These are phyloP conservation scores for Calameuta idolon DNA, from an alignment of 2,888 invertebrate species.

Conservation along the genomic window DNA sequence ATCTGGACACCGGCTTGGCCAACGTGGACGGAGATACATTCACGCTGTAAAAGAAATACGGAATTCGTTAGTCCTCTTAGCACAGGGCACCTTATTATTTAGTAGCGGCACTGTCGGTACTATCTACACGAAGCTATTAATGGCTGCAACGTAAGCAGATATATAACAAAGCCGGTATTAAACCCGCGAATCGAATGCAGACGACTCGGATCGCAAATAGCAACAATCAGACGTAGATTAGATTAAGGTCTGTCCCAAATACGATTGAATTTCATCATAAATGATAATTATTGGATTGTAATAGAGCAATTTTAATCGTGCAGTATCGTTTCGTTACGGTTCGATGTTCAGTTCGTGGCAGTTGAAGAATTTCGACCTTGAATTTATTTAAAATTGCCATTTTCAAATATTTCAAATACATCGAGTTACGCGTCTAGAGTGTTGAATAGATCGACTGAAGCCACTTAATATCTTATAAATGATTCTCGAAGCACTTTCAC, in stretches of 20 bases:
- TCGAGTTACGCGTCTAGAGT: not conserved
- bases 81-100: not conserved
- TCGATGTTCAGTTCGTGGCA: not conserved
- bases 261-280: not conserved
- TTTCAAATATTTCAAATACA: not conserved
- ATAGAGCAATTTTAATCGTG: not conserved
- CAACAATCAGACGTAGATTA: not conserved
- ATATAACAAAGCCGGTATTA: not conserved
- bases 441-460: not conserved
- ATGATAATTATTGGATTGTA: not conserved
- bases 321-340: not conserved
- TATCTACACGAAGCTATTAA: not conserved
- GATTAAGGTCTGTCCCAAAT: not conserved
- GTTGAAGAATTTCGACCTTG: not conserved
- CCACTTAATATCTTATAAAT: not conserved
- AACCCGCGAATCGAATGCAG: not conserved
- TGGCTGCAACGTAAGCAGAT: not conserved
- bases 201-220: not conserved
- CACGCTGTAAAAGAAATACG: slow-evolving; percentile 71
- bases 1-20: slow-evolving; percentile 90
- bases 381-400: not conserved
- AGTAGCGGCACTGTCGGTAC: not conserved
- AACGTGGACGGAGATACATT: slow-evolving; percentile 83
- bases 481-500: not conserved
- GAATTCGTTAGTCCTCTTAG: not conserved